Percentiles rank a stretch among this genome's conserved stretches.
These are phyloP conservation scores for Hoplodrina ambigua DNA, from an alignment of 2,888 invertebrate genomes.

Conservation along the genomic window DNA sequence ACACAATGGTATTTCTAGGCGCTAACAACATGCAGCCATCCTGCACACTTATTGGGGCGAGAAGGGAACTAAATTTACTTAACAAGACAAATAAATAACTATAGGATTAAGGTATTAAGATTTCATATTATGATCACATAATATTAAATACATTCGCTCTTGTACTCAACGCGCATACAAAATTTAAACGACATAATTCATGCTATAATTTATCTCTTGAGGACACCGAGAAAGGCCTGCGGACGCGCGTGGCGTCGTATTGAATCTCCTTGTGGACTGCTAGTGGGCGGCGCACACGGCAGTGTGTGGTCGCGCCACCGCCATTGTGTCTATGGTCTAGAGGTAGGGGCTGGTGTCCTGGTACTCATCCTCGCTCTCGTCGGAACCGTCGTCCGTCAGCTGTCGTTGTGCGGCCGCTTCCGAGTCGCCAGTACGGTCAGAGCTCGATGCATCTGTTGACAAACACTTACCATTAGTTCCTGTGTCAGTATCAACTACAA, in stretches of 20 bases:
- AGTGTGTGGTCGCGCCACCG: conserved; percentile 63
- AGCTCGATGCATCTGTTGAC: conserved; percentile 86
- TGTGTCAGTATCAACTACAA: neutral
- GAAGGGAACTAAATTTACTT: conserved; percentile 78
- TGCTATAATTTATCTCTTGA: conserved; percentile 77
- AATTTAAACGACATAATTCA: conserved; percentile 74
- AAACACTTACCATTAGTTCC: conserved; percentile 33
- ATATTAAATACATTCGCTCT: conserved; percentile 86
- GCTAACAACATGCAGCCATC: conserved; percentile 78
- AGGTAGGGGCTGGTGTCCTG: conserved; percentile 87
- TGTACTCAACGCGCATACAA: conserved; percentile 81
- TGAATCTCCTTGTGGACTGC: conserved; percentile 59
- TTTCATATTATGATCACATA: conserved; percentile 64
- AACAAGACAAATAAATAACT: conserved; percentile 80
- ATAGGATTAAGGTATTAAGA: conserved; percentile 75
- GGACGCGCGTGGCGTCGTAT: conserved; percentile 57
- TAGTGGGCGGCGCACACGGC: conserved; percentile 67
- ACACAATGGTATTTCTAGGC: conserved; percentile 74
- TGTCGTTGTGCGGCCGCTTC: conserved; percentile 85
- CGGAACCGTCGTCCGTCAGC: conserved; percentile 88
- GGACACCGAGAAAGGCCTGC: conserved; percentile 67
- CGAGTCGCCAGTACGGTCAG: conserved; percentile 79
- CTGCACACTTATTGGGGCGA: conserved; percentile 77
- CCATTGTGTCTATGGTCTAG: conserved; percentile 66
- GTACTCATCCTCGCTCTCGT: conserved; percentile 85